phyloP scores from a whole-genome alignment of 2,888 invertebrate species.

The Anorthoa munda region DNA sequence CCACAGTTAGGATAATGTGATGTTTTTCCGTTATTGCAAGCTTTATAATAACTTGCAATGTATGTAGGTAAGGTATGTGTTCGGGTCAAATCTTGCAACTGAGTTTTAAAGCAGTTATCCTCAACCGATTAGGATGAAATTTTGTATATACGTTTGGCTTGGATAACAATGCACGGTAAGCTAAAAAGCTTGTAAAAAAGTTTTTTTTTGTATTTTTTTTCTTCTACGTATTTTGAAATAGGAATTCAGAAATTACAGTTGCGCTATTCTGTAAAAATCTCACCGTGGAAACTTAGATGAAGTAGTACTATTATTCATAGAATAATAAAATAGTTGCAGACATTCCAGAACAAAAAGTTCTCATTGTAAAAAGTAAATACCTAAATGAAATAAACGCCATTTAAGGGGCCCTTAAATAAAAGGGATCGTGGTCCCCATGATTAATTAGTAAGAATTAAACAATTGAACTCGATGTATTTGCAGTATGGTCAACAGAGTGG shows the following conservation, averaged over 20 bases:
- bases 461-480: constrained; percentile 71
- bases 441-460: constrained; percentile 81
- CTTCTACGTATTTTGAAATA: not conserved
- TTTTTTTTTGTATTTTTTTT: no score
- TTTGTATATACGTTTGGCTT: no score
- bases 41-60: no score
- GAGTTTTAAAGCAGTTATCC: no score
- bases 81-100: no score
- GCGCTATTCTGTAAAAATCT: no score
- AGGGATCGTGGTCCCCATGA: constrained; percentile 59
- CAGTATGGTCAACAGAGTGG: constrained; percentile 46
- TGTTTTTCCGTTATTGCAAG: not conserved
- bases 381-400: constrained; percentile 56
- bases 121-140: no score
- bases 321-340: constrained; percentile 22
- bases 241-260: not conserved
- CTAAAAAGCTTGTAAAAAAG: no score
- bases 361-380: constrained; percentile 11
- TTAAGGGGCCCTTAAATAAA: constrained; percentile 41
- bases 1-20: constrained; percentile 2
- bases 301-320: not conserved
- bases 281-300: no score
- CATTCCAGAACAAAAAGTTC: constrained; percentile 1
- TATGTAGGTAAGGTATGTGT: no score
- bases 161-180: no score